Base-by-base conservation (phyloP, 2,797 vertebrate genomes). In the Micromesistius poutassou region DNA sequence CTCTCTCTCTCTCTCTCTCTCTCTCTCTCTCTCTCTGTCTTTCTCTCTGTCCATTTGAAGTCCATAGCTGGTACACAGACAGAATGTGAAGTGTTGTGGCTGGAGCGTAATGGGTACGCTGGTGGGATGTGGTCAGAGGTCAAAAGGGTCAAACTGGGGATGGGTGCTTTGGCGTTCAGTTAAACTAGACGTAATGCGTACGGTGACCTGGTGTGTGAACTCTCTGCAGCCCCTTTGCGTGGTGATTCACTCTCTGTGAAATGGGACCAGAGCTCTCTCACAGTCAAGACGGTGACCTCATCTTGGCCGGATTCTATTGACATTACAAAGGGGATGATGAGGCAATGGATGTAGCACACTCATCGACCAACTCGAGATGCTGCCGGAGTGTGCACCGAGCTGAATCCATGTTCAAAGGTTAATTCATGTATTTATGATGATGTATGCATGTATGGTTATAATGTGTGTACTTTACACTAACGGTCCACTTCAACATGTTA, bases 141-240 rank as follows among this genome's bases (percentile, higher is more conserved):
- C 42, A 46, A 13, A 13, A 16, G 42, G 42, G 42, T 46, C 42
- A 46, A 46, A 3, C 42, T 8, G 42, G 42, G 42, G 42, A 16
- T 14, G 13, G 42, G 42, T 46, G 42, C 16, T 13, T 28, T 79
- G 84, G 84, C 86, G 77, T 87, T 81, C 36, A 76, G 89, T 90
- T 92, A 90, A 93, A 92, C 92, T 90, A 91, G 83, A 86, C 84
- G 86, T 90, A 88, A 91, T 91, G 89, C 85, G 85, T 85, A 38
- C 9, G 36, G 36, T 38, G 84, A 87, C 88, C 87, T 89, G 91
- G 84, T 85, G 91, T 80, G 84, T 89, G 86, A 91, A 89, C 87
- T 87, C 87, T 78, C 85, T 50, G n/a, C 42, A 55, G 42, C 76
- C 84, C 82, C 83, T 73, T 83, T 86, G 86, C 76, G 82, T 82